Evolutionary conservation across 2,888 invertebrate species (phyloP), one percentile per base, ranked within the genome.

Genomic region (Oscheius sp.): DNA sequence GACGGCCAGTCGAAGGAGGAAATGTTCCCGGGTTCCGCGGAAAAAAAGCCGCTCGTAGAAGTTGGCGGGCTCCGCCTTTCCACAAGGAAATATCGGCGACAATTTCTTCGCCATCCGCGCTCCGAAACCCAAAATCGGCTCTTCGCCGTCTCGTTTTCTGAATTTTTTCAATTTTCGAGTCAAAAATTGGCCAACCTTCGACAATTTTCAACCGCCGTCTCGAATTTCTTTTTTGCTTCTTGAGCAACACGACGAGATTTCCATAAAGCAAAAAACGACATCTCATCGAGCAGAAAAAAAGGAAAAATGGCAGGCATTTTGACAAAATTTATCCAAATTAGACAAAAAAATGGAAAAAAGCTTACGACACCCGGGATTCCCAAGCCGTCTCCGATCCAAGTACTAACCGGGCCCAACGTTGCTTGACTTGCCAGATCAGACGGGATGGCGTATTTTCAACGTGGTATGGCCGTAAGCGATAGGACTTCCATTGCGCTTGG

Each of bases 1-100:
- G 12, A 75, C 61, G 16, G 76, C 52, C 1, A 80, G 61, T 16
- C 76, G 59, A 3, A 45, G 69, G 0, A 76, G 56, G 6, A 69
- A 63, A 43, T 80, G 56, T 7, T 73, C 73, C 53, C 72, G 76
- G 43, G 68, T 68, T 23, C 68, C 68, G 2, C 18, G 45, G 25
- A 23, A 23, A 29, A 52, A 68, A 1, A 68, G 18, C 25, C 29
- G 6, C 18, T 68, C n/a, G 29, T 68, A 68, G 18, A 6, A 49
- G 52, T 23, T 29, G 2, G 49, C 27, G n/a, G 68, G 68, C 21
- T 49, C 27, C 2, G 25, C 13, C 13, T 68, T 27, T 1, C n/a
- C 27, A 25, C 46, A 49, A 1, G 68, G 68, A 21, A 27, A 68
- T 1, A 68, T 3, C 16, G 49, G 16, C 18, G 68, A 68, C 12